A percentile compares a stretch with the other conserved stretches of the same genome.
phyloP scores from a whole-genome alignment of 2,113 vertebrate species.

The Lontra canadensis region DNA sequence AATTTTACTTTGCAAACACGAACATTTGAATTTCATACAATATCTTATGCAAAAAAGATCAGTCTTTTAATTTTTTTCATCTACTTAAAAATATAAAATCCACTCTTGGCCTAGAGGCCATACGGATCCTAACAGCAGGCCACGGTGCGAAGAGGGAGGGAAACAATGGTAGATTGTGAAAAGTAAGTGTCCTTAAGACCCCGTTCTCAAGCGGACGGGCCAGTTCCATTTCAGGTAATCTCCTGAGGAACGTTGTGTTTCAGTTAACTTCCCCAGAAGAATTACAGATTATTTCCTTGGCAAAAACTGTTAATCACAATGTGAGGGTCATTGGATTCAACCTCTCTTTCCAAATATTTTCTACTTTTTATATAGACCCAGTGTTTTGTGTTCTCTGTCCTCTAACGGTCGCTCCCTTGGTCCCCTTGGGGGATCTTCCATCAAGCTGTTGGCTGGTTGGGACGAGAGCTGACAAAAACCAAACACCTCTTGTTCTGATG shows the following conservation, averaged over 20 bases:
- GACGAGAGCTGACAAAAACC: background rate
- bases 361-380: accelerated
- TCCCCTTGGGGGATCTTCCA: background rate
- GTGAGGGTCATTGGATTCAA: background rate
- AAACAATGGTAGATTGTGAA: background rate
- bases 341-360: background rate
- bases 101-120: background rate
- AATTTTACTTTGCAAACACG: background rate
- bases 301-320: background rate
- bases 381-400: background rate
- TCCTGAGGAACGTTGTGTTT: background rate
- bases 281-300: background rate
- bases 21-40: background rate
- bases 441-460: background rate
- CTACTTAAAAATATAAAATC: background rate
- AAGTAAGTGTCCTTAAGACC: background rate
- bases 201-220: background rate
- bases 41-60: background rate
- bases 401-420: background rate
- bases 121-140: background rate
- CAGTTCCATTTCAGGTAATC: background rate
- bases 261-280: background rate
- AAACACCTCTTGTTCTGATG: background rate
- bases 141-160: background rate
- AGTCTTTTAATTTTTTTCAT: background rate